A percentile compares a stretch with the other conserved stretches of the same genome.
Conservation (phyloP, 1,140 invertebrate species). For the Polypedilum pembai region DNA sequence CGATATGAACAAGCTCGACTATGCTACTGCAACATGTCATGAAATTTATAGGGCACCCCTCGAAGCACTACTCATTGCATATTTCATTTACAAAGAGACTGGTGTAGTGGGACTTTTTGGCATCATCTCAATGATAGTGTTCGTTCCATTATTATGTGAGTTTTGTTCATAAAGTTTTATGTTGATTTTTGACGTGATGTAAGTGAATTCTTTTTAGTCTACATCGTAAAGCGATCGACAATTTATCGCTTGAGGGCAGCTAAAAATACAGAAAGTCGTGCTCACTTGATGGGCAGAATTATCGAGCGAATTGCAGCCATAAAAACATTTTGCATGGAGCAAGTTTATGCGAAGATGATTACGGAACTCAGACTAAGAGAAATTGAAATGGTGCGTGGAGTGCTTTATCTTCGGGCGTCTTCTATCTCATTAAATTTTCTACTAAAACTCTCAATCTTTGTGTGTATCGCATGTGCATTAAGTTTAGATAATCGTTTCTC, state of each 20-base stretch:
- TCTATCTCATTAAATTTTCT: conserved; percentile 50
- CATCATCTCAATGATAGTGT: conserved; percentile 63
- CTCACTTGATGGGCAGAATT: conserved; percentile 70
- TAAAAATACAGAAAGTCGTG: conserved; percentile 60
- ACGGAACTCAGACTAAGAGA: conserved; percentile 48
- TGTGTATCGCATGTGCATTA: conserved; percentile 70
- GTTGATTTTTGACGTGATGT: neutral
- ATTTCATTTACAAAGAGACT: conserved; percentile 67
- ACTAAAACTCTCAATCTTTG: conserved; percentile 67
- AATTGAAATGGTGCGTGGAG: conserved; percentile 53
- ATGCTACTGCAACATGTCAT: conserved; percentile 56
- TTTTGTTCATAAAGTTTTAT: neutral
- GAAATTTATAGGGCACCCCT: conserved; percentile 66
- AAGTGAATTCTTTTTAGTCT: neutral
- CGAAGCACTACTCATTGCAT: conserved; percentile 64
- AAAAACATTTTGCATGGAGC: conserved; percentile 83
- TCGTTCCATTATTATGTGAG: conserved; percentile 72
- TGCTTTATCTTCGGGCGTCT: conserved; percentile 39
- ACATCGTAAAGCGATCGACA: neutral
- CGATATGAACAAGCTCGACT: conserved; percentile 66
- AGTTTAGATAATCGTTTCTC: conserved; percentile 56
- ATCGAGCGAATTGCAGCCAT: conserved; percentile 61
- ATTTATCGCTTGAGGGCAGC: conserved; percentile 34
- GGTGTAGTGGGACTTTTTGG: conserved; percentile 67
- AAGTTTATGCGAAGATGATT: conserved; percentile 61